Base-by-base conservation (phyloP, 2,888 invertebrate genomes). In the Pharmacophagus antenor region DNA sequence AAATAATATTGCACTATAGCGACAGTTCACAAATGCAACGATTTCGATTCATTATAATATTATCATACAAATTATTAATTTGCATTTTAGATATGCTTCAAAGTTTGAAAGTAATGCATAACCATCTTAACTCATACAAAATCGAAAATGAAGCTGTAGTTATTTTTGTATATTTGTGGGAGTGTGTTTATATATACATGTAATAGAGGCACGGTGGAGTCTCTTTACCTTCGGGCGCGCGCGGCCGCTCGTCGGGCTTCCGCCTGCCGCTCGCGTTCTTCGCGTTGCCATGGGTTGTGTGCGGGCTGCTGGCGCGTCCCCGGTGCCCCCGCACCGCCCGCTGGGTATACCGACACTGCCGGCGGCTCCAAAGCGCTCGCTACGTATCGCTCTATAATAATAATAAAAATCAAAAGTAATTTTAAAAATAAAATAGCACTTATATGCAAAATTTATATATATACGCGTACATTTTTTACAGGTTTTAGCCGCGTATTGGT, bases 241-340 rank as follows among this genome's bases (percentile, higher is more conserved):
- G 80, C 80, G 6, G 70, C 69, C 1, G 65, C 68, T 0, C 88
- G 74, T 0, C 88, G 65, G 12, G 79, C 80, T 73, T 88, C 89
- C 6, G 80, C 82, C 73, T 86, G 93, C 69, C 95, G 94, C 88
- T 98, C 98, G 70, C 95, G 94, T 81, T 97, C 97, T 88, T 98
- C 98, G 23, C 97, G 92, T 73, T 97, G 97, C 98, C 98, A 98
- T 1, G 98, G 97, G 91, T 96, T 96, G 70, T 94, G 91, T 77
- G 91, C 84, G 57, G 75, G 58, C 63, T 62, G 71, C 61, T 59
- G 64, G 31, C 63, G 61, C 25, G 65, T 65, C 60, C 62, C 64
- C 65, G 85, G 80, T 1, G 77, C 80, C 62, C 52, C 42, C 56
- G 58, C 58, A 58, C 59, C 68, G 61, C 65, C 67, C 25, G 64